A percentile compares a stretch with the other conserved stretches of the same genome.
phyloP scores from a whole-genome alignment of 2,888 invertebrate species.

The Phanerotoma sp. region DNA sequence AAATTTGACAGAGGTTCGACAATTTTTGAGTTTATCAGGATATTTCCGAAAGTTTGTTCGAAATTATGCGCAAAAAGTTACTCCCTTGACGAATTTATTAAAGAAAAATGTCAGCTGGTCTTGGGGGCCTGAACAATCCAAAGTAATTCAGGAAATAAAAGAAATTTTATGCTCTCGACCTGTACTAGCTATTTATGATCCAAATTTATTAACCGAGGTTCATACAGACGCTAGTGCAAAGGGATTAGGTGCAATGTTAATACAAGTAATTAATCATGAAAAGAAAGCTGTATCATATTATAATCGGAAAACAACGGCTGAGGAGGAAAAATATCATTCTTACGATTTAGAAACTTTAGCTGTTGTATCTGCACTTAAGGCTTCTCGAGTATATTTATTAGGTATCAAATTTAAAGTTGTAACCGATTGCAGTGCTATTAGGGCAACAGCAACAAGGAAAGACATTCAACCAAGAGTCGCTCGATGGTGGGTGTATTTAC shows the following conservation, averaged over 20 bases:
- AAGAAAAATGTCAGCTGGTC: constrained; percentile 31
- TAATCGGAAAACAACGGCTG: constrained; percentile 23
- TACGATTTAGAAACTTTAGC: constrained; percentile 30
- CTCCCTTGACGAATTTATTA: constrained; percentile 38
- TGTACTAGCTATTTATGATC: constrained; percentile 42
- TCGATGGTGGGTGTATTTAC: constrained; percentile 40
- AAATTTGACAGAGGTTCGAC: constrained; percentile 2
- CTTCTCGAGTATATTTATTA: constrained; percentile 28
- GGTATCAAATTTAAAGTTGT: constrained; percentile 28
- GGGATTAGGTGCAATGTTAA: constrained; percentile 44
- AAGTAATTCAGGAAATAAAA: constrained; percentile 39
- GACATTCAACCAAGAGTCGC: constrained; percentile 41
- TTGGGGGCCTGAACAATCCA: constrained; percentile 38
- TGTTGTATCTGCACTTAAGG: constrained; percentile 23
- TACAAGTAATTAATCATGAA: constrained; percentile 36
- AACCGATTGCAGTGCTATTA: constrained; percentile 34
- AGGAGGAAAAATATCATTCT: constrained; percentile 24
- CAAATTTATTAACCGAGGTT: constrained; percentile 36
- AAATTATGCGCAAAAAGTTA: constrained; percentile 35
- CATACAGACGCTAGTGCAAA: constrained; percentile 49
- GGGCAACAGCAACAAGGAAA: constrained; percentile 40
- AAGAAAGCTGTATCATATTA: constrained; percentile 21
- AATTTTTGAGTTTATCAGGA: constrained; percentile 9
- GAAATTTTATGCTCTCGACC: constrained; percentile 32
- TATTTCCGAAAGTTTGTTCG: constrained; percentile 36